Evolutionary conservation across 2,797 vertebrate genomes (phyloP), one percentile per base, ranked within the genome.

Genomic region (Dryobates pubescens): DNA sequence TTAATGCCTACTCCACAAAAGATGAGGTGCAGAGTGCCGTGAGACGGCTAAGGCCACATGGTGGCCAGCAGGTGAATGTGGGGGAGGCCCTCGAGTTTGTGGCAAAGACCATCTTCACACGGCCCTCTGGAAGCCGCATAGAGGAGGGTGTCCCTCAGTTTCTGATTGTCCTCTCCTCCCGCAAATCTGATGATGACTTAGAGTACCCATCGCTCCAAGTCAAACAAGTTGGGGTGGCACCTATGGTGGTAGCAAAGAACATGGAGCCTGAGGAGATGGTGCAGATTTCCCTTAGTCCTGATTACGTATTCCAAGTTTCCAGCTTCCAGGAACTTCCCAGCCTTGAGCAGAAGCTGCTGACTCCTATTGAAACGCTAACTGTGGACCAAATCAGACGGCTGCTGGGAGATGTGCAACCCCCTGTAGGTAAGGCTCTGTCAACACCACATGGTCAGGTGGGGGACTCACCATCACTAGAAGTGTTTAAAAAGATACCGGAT

Each of bases 121-220:
- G 98, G 91, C 98, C 98, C 14, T 97, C 98, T 0, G 99, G 99
- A 84, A 99, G 99, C 92, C 98, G 99, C 27, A 97, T 99, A 15
- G 99, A 99, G 82, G 99, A 99, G 11, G 98, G 98, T 0, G 98
- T 99, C 38, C 99, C 99, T 2, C 99, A 99, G 96, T 99, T 99
- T 95, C 96, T 99, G 92, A 96, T 99, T 86, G 67, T 99, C 81
- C 96, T 99, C 72, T 98, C 98, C 4, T 98, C 99, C 3, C 98
- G 98, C 89, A 98, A 96, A 78, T 99, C 99, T 0, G 85, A 97
- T 0, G 99, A 99, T 54, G 98, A 99, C 86, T 98, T 99, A 6
- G 98, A 97, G 5, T 92, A 96, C 6, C 94, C 98, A 5, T 98
- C 98, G 0, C 88, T 93, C 10, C 98, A 98, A 94, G 96, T 99